A percentile compares a stretch with the other conserved stretches of the same genome.
These are phyloP conservation scores for Chalcosyrphus nemorum DNA, from an alignment of 2,888 invertebrate genomes.

Conservation along the genomic window DNA sequence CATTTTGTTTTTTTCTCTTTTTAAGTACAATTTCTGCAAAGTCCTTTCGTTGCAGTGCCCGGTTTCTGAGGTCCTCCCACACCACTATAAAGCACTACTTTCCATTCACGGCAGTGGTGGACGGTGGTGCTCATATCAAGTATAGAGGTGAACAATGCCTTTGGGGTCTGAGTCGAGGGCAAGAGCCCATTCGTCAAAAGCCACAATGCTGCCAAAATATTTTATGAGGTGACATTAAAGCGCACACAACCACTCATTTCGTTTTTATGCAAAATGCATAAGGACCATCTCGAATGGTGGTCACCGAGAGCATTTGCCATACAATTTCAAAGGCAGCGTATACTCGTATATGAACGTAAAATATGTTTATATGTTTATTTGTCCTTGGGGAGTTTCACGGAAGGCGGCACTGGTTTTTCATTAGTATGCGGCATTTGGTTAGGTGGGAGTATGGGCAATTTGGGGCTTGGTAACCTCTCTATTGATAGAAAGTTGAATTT, in stretches of 20 bases:
- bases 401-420: neutral
- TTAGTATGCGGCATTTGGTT: neutral
- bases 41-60: neutral
- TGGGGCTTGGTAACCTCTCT: neutral
- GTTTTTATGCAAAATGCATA: conserved; percentile 41
- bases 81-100: neutral
- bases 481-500: neutral
- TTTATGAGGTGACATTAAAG: conserved; percentile 55
- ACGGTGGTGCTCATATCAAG: neutral
- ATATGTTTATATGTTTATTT: neutral
- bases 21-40: conserved; percentile 1
- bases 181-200: conserved; percentile 53
- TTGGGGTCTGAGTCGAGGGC: conserved; percentile 2
- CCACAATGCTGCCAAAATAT: conserved; percentile 65
- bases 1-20: neutral
- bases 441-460: neutral
- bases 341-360: neutral
- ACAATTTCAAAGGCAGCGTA: neutral
- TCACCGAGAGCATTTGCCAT: conserved; percentile 18
- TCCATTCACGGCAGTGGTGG: too few relatives aligned
- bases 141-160: conserved; percentile 30
- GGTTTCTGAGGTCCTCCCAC: neutral
- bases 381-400: neutral
- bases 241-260: conserved; percentile 23
- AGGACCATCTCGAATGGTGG: conserved; percentile 31